These are phyloP conservation scores for Epinotia nisella DNA, from an alignment of 2,888 invertebrate genomes.

Conservation along the genomic window DNA sequence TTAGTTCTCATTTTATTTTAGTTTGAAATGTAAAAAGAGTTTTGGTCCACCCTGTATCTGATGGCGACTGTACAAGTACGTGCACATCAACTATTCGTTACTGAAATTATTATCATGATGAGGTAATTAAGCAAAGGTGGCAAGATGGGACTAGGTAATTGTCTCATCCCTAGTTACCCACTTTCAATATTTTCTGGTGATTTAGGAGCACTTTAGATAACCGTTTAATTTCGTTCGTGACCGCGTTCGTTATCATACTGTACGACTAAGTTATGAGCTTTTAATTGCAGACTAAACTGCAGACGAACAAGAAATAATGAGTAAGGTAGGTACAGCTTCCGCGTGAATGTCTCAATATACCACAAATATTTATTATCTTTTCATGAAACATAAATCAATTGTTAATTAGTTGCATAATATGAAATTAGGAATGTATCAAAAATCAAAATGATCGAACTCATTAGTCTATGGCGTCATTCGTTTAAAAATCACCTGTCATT, in stretches of 20 bases:
- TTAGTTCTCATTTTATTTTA: no score
- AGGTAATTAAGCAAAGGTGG: neutral
- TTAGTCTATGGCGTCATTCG: neutral
- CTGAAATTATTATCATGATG: neutral
- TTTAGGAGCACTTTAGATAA: slow-evolving; percentile 40
- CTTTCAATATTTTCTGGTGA: slow-evolving; percentile 23
- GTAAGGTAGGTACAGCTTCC: slow-evolving; percentile 7
- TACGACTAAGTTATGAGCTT: slow-evolving; percentile 37
- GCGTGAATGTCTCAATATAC: neutral
- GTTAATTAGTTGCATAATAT: no score
- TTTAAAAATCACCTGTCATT: neutral
- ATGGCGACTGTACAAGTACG: no score
- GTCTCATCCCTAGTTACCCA: neutral
- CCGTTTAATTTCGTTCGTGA: slow-evolving; percentile 31
- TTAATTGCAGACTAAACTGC: slow-evolving; percentile 37
- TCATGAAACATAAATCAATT: no score
- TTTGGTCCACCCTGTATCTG: no score
- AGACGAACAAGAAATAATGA: slow-evolving; percentile 6
- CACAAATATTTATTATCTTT: no score
- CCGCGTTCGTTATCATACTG: slow-evolving; percentile 37
- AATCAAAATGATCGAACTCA: neutral
- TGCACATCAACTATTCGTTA: neutral
- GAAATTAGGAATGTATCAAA: neutral
- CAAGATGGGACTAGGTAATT: neutral
- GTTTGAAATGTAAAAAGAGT: no score